Percentiles rank a stretch among this genome's conserved stretches.
These are phyloP conservation scores for Actinemys pallida DNA, from an alignment of 2,113 vertebrate species.

Conservation along the genomic window DNA sequence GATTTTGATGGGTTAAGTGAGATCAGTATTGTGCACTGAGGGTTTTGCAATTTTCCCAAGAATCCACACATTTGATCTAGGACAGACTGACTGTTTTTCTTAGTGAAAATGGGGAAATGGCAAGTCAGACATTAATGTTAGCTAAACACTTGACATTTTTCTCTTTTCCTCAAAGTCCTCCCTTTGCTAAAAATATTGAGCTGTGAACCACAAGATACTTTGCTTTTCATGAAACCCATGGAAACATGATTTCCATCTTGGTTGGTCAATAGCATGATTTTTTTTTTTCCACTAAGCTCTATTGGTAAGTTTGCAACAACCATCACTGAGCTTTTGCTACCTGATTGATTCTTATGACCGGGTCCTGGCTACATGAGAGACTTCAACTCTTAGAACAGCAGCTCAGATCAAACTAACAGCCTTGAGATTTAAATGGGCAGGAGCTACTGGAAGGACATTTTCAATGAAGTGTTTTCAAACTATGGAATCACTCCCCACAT, in stretches of 20 bases:
- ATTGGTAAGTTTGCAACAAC: neutral
- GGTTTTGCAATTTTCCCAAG: neutral
- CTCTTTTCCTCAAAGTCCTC: neutral
- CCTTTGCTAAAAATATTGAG: neutral
- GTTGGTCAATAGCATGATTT: neutral
- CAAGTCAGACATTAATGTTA: neutral
- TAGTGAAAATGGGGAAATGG: neutral
- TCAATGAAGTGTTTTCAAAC: neutral
- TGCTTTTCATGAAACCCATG: neutral
- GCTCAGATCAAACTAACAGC: neutral
- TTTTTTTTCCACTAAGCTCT: rapidly evolving
- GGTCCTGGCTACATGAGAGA: rapidly evolving
- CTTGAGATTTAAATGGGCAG: neutral
- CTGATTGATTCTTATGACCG: neutral
- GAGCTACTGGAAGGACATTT: neutral
- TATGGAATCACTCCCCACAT: neutral
- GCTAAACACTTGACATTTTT: neutral
- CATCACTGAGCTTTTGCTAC: neutral
- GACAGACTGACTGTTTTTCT: neutral
- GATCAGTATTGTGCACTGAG: neutral
- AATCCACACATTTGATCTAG: neutral
- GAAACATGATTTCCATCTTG: neutral
- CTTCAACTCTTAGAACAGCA: constrained; percentile 20
- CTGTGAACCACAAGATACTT: neutral
- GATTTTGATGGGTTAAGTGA: neutral